A percentile compares a stretch with the other conserved stretches of the same genome.
Conservation (phyloP, 2,113 vertebrate genomes). For the Entomyzon cyanotis region DNA sequence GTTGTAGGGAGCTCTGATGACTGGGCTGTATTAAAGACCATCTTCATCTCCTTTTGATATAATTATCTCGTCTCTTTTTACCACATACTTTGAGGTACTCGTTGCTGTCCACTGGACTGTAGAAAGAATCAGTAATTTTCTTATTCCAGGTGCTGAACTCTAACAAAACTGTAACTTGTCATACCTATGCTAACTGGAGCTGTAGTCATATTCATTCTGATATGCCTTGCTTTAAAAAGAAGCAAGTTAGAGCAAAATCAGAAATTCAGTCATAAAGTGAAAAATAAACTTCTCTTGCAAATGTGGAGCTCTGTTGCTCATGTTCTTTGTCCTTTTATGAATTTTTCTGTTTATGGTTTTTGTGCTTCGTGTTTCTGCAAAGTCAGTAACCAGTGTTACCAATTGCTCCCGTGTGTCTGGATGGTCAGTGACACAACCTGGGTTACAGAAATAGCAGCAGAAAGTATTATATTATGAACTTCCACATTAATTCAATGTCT, state of each 20-base stretch:
- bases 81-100: not conserved
- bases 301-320: not conserved
- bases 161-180: not conserved
- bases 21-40: not conserved
- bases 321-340: not conserved
- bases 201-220: not conserved
- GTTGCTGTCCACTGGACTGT: not conserved
- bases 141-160: not conserved
- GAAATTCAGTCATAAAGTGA: not conserved
- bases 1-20: not conserved
- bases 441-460: not conserved
- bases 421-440: not conserved
- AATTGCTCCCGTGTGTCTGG: fast-evolving
- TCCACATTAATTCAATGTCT: not conserved
- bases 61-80: not conserved
- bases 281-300: not conserved
- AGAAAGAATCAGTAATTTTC: not conserved
- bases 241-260: not conserved
- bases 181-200: not conserved
- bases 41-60: not conserved
- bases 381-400: not conserved
- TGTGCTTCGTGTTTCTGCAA: not conserved
- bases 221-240: not conserved
- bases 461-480: not conserved
- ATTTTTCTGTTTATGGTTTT: not conserved